Evolutionary conservation across 2,113 vertebrate species (phyloP).

Genomic region (Cynopterus brachyotis): DNA sequence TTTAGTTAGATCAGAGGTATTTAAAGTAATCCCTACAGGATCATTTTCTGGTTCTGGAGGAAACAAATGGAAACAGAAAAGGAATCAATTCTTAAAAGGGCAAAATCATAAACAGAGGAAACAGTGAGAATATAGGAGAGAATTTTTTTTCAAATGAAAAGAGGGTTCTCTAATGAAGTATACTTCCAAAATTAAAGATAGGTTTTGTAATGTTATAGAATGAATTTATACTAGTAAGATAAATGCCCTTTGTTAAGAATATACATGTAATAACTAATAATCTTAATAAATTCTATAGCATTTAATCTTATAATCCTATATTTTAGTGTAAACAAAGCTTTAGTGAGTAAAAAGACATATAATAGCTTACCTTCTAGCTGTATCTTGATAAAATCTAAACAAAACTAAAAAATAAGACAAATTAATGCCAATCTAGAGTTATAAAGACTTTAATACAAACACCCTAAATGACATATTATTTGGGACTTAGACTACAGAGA

Average conservation of each 20-base stretch:
- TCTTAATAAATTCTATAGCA: background rate
- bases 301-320: slow-evolving; percentile 31
- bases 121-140: slow-evolving; percentile 8
- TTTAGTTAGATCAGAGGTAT: slow-evolving; percentile 92
- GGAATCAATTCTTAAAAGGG: background rate
- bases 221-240: background rate
- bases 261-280: background rate
- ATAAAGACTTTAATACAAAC: background rate
- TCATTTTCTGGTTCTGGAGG: slow-evolving; percentile 79
- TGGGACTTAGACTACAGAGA: background rate
- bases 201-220: background rate
- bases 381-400: slow-evolving; percentile 93
- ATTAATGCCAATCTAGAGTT: slow-evolving; percentile 45
- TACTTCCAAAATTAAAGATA: background rate
- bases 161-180: background rate
- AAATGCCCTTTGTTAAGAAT: background rate
- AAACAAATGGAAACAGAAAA: slow-evolving; percentile 55
- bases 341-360: slow-evolving; percentile 4
- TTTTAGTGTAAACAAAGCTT: slow-evolving; percentile 26
- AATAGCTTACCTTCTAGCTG: slow-evolving; percentile 90
- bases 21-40: slow-evolving; percentile 87
- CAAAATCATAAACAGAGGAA: background rate
- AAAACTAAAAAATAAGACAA: slow-evolving; percentile 88
- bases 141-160: slow-evolving; percentile 32
- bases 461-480: background rate